Evolutionary conservation across 2,888 invertebrate species (phyloP).

Genomic region (Mallateleia sp.): DNA sequence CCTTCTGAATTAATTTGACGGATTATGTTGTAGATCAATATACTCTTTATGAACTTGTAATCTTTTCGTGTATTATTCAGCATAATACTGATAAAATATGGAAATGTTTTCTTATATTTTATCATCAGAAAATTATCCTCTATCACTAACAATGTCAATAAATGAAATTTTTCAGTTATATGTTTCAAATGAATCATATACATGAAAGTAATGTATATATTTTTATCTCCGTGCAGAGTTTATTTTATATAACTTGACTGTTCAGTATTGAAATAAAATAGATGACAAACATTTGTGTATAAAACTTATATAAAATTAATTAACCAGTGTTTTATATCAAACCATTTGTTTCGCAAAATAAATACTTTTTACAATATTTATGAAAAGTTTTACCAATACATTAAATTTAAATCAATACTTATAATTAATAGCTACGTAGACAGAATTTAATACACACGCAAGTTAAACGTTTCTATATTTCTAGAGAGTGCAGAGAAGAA

Average conservation of each 20-base stretch:
- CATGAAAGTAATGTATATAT: background rate
- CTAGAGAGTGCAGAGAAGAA: slow-evolving; percentile 81
- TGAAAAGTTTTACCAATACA: slow-evolving; percentile 9
- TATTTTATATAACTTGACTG: no score
- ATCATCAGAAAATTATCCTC: background rate
- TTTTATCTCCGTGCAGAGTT: no score
- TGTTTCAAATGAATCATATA: background rate
- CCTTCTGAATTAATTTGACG: slow-evolving; percentile 25
- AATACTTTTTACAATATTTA: background rate
- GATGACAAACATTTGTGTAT: no score
- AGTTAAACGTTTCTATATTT: no score
- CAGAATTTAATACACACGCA: slow-evolving; percentile 4
- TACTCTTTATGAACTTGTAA: background rate
- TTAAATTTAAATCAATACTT: background rate
- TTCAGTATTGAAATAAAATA: no score
- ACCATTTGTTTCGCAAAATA: background rate
- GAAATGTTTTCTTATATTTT: background rate
- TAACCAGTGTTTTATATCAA: background rate
- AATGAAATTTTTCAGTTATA: background rate
- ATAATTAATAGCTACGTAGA: slow-evolving; percentile 33
- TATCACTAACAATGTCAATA: background rate
- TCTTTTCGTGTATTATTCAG: slow-evolving; percentile 12
- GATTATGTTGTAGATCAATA: slow-evolving; percentile 26
- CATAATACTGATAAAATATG: background rate
- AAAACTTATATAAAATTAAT: background rate